Conservation (phyloP, 2,888 invertebrate species). For the Tenthredo mesomela region DNA sequence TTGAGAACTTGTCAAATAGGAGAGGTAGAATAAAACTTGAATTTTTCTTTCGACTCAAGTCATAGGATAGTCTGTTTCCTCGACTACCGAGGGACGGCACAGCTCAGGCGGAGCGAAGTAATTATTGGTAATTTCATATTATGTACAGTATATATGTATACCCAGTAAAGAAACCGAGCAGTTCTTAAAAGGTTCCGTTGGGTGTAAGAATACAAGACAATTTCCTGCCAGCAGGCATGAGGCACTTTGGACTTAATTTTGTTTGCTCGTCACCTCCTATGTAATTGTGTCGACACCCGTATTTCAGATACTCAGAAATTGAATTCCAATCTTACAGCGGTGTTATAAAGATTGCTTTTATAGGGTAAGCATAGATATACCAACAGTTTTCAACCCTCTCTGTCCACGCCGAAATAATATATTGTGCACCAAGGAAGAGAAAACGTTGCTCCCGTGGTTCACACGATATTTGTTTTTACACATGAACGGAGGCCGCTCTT, state of each 20-base stretch:
- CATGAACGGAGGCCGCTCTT: too few species aligned
- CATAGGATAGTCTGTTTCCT: background rate
- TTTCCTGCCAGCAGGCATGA: slow-evolving; percentile 26
- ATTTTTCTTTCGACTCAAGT: background rate
- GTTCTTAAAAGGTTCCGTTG: slow-evolving; percentile 38
- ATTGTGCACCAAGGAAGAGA: too few species aligned
- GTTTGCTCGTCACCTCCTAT: slow-evolving; percentile 31
- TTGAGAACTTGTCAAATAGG: too few species aligned
- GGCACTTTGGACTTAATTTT: slow-evolving; percentile 12
- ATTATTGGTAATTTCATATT: slow-evolving; percentile 21
- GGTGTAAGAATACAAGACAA: slow-evolving; percentile 37
- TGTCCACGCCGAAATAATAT: background rate
- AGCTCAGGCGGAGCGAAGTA: background rate
- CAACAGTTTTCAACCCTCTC: background rate
- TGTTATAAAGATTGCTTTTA: slow-evolving; percentile 9
- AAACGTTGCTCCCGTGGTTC: too few species aligned
- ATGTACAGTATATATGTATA: background rate
- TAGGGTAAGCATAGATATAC: background rate
- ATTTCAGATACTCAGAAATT: slow-evolving; percentile 19
- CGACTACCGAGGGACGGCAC: background rate
- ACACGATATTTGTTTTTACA: too few species aligned
- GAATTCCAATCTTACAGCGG: slow-evolving; percentile 9
- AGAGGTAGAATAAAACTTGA: too few species aligned
- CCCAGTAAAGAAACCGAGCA: background rate
- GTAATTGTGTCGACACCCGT: slow-evolving; percentile 19